These are phyloP conservation scores for Hemiscyllium ocellatum DNA, from an alignment of 2,113 vertebrate species.

Conservation along the genomic window DNA sequence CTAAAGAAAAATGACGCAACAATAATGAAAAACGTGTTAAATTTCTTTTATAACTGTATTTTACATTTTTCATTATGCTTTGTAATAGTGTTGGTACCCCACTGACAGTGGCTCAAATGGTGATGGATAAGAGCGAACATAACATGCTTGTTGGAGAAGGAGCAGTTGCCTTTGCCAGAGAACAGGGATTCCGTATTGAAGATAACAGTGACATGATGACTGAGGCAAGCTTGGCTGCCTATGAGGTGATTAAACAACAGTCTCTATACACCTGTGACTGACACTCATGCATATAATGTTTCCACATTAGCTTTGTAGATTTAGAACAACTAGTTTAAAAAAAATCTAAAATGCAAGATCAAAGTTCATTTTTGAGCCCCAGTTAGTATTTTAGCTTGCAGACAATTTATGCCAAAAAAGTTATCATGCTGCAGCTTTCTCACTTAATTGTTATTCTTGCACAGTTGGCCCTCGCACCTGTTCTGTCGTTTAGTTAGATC, in stretches of 20 bases:
- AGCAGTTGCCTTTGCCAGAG: slow-evolving; percentile 44
- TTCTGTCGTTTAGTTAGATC: neutral
- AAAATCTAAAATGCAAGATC: neutral
- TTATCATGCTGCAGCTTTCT: neutral
- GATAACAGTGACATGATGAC: slow-evolving; percentile 46
- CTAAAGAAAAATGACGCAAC: neutral
- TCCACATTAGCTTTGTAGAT: neutral
- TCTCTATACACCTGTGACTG: neutral
- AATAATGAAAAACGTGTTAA: neutral
- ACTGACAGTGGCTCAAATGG: slow-evolving; percentile 40
- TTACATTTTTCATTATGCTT: neutral
- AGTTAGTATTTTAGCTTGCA: neutral
- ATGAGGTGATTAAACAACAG: slow-evolving; percentile 43
- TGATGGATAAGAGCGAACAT: slow-evolving; percentile 43
- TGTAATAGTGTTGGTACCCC: slow-evolving; percentile 43
- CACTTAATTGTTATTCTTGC: neutral
- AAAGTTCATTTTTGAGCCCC: neutral
- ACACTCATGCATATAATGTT: neutral
- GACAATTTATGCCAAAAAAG: neutral
- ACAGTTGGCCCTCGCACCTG: neutral
- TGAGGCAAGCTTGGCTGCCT: slow-evolving; percentile 44
- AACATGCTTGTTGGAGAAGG: slow-evolving; percentile 46
- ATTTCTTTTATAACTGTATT: neutral
- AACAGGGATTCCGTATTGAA: slow-evolving; percentile 43
- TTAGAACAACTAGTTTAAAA: neutral